Conservation (phyloP, 2,113 vertebrate genomes). For the Dicerorhinus sumatrensis region DNA sequence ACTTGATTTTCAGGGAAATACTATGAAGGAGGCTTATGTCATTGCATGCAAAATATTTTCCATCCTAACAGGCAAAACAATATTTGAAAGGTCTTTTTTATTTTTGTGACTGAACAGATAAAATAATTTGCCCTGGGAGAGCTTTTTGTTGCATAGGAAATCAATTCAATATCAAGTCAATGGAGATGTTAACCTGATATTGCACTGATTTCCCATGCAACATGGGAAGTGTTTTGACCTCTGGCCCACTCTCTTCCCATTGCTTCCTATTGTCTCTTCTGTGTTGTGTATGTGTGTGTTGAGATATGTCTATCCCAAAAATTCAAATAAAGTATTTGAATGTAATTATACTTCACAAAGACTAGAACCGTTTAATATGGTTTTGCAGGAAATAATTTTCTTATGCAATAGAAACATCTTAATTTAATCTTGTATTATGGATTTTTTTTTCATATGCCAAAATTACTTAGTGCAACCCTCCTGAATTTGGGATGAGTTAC, state of each 20-base stretch:
- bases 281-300: neutral
- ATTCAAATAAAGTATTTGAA: slow-evolving; percentile 33
- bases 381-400: neutral
- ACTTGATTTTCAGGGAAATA: slow-evolving; percentile 36
- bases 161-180: neutral
- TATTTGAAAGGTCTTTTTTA: slow-evolving; percentile 9
- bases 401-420: slow-evolving; percentile 16
- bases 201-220: neutral
- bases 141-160: neutral
- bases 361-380: neutral
- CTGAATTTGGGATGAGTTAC: neutral
- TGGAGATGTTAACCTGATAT: neutral
- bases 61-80: neutral
- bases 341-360: neutral
- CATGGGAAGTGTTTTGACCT: neutral
- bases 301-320: neutral
- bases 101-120: slow-evolving; percentile 48
- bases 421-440: neutral
- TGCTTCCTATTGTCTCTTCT: neutral
- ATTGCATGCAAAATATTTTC: slow-evolving; percentile 25
- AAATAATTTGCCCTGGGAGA: neutral
- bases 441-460: neutral
- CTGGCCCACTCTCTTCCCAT: neutral
- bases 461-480: neutral
- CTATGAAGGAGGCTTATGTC: neutral